Evolutionary conservation across 2,888 invertebrate species (phyloP), one percentile per base, ranked within the genome.

Genomic region (Nymphalis c-album): DNA sequence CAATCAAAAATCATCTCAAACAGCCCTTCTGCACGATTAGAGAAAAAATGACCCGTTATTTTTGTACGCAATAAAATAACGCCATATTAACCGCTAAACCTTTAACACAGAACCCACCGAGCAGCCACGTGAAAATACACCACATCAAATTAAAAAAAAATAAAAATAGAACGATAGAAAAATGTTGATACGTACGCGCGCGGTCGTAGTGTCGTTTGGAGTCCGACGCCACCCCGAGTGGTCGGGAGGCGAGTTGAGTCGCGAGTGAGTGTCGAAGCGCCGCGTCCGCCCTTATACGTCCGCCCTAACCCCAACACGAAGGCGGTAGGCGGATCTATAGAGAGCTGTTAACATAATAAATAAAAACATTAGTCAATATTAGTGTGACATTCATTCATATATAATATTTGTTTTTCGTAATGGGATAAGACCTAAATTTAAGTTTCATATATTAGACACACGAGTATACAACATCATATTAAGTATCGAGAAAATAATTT

Each of bases 131-230:
- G 13, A 7, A 53, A 40, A 40, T 13, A 46, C 64, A 64, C 59
- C 57, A 65, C 62, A 62, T 65, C 46, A 18, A 55, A 55, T 20
- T n/a, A 55, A 20, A 60, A 67, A 50, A 10, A 40, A 13, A 13
- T 40, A 40, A 40, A 40, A 40, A 13, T 13, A 40, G 40, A 13
- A 57, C 31, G 26, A 51, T 20, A 46, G 50, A 26, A 60, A 48
- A 71, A 69, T 59, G 63, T 64, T 51, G 76, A 86, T 90, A 91
- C 90, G 79, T 90, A 90, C 90, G 87, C 89, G 86, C 88, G 90
- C 88, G 88, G 84, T 88, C 76, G 81, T 79, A 74, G 79, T 68
- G 75, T 76, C 77, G 79, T 77, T 75, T 75, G 79, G 75, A 72
- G 71, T 75, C 75, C 74, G 75, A 75, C 78, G 86, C 84, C 81